These are phyloP conservation scores for Trypoxylon attenuatum DNA, from an alignment of 2,888 invertebrate species.

Conservation along the genomic window DNA sequence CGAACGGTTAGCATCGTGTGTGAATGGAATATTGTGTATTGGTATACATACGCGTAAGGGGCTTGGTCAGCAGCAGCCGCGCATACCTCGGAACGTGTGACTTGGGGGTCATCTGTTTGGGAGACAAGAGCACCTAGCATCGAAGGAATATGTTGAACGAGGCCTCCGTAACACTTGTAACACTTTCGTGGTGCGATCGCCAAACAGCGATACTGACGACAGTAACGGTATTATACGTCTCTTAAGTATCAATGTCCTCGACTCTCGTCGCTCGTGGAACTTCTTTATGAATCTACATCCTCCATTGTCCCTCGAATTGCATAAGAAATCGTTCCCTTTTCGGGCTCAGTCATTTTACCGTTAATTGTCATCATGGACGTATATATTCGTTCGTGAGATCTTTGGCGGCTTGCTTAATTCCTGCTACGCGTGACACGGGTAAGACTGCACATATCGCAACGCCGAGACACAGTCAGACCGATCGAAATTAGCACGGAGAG, in stretches of 20 bases:
- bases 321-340: constrained; percentile 35
- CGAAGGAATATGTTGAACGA: constrained; percentile 8
- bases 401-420: no score
- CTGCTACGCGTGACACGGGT: no score
- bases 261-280: constrained; percentile 18
- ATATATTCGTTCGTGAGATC: constrained; percentile 5
- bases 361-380: not conserved
- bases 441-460: no score
- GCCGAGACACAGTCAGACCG: no score
- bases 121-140: not conserved
- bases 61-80: not conserved
- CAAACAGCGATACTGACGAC: constrained; percentile 49
- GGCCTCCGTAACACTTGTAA: constrained; percentile 49
- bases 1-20: constrained; percentile 37
- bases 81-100: constrained; percentile 1
- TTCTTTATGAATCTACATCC: constrained; percentile 16
- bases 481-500: not conserved
- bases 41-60: constrained; percentile 15
- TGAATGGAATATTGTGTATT: constrained; percentile 32
- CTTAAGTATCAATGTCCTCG: constrained; percentile 24
- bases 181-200: constrained; percentile 55
- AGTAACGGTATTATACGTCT: constrained; percentile 54
- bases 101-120: not conserved
- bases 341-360: constrained; percentile 1
- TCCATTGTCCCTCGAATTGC: constrained; percentile 42